Evolutionary conservation across 2,888 invertebrate species (phyloP).

Genomic region (Molorchus minor): DNA sequence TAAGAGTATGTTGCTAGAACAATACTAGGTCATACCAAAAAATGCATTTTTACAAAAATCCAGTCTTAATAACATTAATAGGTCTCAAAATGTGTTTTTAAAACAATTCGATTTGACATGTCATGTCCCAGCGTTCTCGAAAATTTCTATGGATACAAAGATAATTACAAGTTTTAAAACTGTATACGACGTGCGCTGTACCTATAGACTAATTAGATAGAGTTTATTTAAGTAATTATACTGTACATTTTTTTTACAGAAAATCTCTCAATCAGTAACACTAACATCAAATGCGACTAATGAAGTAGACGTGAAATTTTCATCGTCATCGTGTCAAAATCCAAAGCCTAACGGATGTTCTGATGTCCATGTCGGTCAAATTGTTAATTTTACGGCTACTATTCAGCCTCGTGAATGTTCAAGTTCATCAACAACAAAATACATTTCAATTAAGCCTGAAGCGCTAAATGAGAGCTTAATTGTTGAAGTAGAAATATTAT

Average conservation of each 20-base stretch:
- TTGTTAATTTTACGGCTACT: constrained; percentile 66
- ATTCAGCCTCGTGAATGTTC: constrained; percentile 71
- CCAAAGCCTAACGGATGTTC: constrained; percentile 68
- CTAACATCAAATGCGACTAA: constrained; percentile 60
- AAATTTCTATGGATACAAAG: no score
- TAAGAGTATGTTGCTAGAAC: no score
- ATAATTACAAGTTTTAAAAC: no score
- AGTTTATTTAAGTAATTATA: no score
- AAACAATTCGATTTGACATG: no score
- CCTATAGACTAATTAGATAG: no score
- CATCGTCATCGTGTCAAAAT: constrained; percentile 61
- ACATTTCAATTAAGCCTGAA: constrained; percentile 74
- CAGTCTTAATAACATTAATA: no score
- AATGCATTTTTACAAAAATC: no score
- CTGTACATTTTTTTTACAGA: constrained; percentile 55
- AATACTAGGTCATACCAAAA: no score
- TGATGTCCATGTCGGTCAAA: constrained; percentile 69
- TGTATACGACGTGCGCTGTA: no score
- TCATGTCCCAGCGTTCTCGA: no score
- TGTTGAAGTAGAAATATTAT: constrained; percentile 74
- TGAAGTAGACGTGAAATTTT: constrained; percentile 68
- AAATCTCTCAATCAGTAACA: constrained; percentile 63
- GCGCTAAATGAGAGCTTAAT: constrained; percentile 75
- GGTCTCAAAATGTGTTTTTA: no score
- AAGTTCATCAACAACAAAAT: constrained; percentile 58